Evolutionary conservation across 1,140 invertebrate genomes (phyloP).

Genomic region (Hycleus cichorii): DNA sequence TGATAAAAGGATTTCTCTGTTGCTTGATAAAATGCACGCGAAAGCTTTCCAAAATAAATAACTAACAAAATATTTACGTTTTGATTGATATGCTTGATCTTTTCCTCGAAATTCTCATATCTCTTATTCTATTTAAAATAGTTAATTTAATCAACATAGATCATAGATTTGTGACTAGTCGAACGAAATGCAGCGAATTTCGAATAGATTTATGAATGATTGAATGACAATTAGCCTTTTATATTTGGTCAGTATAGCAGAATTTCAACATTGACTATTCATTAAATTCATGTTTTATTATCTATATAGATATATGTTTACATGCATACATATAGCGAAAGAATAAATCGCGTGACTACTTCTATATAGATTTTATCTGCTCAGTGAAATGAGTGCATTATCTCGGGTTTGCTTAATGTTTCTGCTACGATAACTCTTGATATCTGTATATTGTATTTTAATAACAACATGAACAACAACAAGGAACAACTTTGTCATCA

Average conservation of each 20-base stretch:
- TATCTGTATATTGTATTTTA: not conserved
- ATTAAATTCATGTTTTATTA: not conserved
- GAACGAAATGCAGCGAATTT: too few species aligned
- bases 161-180: not conserved
- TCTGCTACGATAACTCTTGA: not conserved
- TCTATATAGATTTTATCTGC: constrained; percentile 2
- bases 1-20: constrained; percentile 13
- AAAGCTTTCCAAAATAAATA: constrained; percentile 13
- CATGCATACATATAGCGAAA: not conserved
- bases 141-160: not conserved
- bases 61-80: not conserved
- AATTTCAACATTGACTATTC: not conserved
- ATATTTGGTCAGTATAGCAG: not conserved
- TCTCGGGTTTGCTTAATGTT: not conserved
- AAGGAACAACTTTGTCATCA: not conserved
- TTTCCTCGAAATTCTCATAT: too few species aligned
- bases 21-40: not conserved
- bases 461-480: not conserved
- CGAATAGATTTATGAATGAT: too few species aligned
- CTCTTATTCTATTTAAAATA: too few species aligned
- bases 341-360: constrained; percentile 4
- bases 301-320: constrained; percentile 2
- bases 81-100: not conserved
- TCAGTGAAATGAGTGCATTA: constrained; percentile 1
- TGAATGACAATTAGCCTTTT: not conserved